Base-by-base conservation (phyloP, 2,113 vertebrate genomes). In the Alethe diademata region DNA sequence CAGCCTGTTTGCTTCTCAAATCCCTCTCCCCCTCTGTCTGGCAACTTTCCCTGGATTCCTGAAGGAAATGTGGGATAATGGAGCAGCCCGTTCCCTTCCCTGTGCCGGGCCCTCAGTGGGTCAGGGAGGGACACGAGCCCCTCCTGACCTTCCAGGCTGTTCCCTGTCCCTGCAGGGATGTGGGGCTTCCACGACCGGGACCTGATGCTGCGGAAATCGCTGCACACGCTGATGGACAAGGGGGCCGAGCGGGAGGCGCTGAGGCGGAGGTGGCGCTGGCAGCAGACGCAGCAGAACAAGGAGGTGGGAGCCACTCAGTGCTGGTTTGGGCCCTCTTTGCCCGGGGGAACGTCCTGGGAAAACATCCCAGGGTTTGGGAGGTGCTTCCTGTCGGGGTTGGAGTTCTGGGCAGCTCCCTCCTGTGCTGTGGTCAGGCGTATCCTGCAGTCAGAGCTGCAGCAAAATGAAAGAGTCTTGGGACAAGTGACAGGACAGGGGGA, bases 171-270 rank as follows among this genome's bases (percentile, higher is more conserved):
- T 38, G 25, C 90, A 99, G 99, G 99, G 1, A 99, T 99, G 99
- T 99, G 99, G 99, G 99, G 99, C 23, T 99, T 99, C 96, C 99
- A 99, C 0, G 99, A 99, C 76, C 95, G 99, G 23, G 99, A 99
- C 90, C 96, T 99, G 78, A 98, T 99, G 98, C 98, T 99, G 8
- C 97, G 99, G 11, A 99, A 99, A 86, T 98, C 99, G 19, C 97
- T 99, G 54, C 98, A 99, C 10, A 97, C 98, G 3, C 92, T 99
- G 86, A 99, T 99, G 99, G 99, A 99, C 38, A 99, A 98, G 60
- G 99, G 99, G 1, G 45, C 53, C 9, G 99, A 99, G 95, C 98
- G 98, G 89, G 99, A 99, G 19, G 99, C 99, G 0, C 95, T 99
- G 92, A 98, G 96, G 95, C 96, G 99, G 36, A 95, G 99, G 47